Conservation (phyloP, 2,888 invertebrate species). For the Cantharis flavilabris region DNA sequence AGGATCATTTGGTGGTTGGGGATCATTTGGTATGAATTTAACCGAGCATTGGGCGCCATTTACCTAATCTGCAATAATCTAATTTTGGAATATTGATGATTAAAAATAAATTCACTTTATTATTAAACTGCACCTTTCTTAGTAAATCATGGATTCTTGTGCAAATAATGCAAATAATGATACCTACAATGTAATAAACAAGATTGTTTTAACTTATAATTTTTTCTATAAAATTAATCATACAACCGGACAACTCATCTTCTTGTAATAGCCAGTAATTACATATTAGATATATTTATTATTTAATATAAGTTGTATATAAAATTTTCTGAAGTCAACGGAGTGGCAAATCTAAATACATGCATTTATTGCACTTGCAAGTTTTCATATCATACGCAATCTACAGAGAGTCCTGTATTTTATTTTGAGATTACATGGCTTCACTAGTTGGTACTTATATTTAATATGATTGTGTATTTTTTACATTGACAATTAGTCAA, state of each 20-base stretch:
- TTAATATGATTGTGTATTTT: not conserved
- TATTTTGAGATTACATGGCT: not conserved
- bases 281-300: not conserved
- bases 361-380: not conserved
- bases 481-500: not conserved
- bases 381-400: not conserved
- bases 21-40: too few relatives aligned
- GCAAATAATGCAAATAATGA: not conserved
- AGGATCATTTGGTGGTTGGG: too few relatives aligned
- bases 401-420: not conserved
- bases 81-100: too few relatives aligned
- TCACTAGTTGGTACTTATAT: not conserved
- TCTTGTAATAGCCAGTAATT: not conserved
- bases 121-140: too few relatives aligned
- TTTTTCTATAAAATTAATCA: not conserved
- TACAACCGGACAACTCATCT: not conserved
- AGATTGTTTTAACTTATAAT: not conserved
- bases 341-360: not conserved
- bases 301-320: not conserved
- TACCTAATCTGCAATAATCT: too few relatives aligned
- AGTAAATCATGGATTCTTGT: not conserved
- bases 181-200: not conserved
- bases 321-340: not conserved
- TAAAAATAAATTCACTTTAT: too few relatives aligned
- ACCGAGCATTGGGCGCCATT: too few relatives aligned